phyloP scores from a whole-genome alignment of 2,113 vertebrate genomes.

The Gopherus evgoodei region DNA sequence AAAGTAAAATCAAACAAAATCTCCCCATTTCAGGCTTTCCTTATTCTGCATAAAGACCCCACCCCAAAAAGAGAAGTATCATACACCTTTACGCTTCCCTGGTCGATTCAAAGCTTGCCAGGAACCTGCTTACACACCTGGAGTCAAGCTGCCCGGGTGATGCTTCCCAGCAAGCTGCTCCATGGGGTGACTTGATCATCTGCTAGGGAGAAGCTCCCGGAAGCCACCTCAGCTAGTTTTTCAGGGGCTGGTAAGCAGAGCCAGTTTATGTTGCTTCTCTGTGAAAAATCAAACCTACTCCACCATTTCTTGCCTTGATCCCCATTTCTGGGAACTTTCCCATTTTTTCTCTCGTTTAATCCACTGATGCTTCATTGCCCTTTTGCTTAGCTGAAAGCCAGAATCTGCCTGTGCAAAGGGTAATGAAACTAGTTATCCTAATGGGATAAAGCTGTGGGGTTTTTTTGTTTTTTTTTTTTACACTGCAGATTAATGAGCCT shows the following conservation, averaged over 20 bases:
- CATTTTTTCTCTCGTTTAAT: neutral
- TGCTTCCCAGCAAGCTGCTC: neutral
- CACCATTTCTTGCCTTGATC: conserved; percentile 13
- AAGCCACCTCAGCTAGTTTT: conserved; percentile 4
- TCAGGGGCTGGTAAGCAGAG: conserved; percentile 7
- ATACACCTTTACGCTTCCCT: neutral
- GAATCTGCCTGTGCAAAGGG: conserved; percentile 30
- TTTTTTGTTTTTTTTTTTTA: neutral
- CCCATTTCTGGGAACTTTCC: conserved; percentile 51
- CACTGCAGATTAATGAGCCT: neutral
- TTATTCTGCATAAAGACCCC: neutral
- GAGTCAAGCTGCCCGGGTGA: neutral
- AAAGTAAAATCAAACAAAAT: neutral
- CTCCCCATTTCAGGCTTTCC: neutral
- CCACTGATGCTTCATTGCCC: conserved; percentile 7
- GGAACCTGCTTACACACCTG: neutral
- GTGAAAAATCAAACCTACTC: conserved; percentile 22
- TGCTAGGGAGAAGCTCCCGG: neutral
- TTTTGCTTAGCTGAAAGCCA: conserved; percentile 32
- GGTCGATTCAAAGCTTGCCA: neutral
- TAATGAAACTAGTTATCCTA: conserved; percentile 19
- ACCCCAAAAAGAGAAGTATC: neutral
- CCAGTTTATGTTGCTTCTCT: conserved; percentile 2
- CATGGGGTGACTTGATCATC: no score
- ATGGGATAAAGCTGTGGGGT: conserved; percentile 26